phyloP scores from a whole-genome alignment of 2,888 invertebrate species.

The Drosophila rubida region DNA sequence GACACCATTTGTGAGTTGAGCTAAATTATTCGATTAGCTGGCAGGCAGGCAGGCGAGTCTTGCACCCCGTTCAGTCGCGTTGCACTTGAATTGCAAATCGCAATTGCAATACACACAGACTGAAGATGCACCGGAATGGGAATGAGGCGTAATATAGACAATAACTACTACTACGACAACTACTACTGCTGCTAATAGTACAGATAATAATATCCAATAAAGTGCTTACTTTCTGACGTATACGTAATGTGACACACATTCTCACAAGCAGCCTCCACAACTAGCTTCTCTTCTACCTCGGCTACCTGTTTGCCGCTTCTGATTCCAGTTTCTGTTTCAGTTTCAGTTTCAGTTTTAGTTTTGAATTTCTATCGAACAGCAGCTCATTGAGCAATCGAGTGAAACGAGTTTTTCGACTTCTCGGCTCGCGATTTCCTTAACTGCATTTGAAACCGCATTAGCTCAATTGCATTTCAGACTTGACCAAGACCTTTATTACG shows the following conservation, averaged over 20 bases:
- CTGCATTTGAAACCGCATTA: not conserved
- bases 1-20: constrained; percentile 41
- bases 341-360: not conserved
- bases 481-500: not conserved
- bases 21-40: constrained; percentile 69
- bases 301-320: constrained; percentile 13
- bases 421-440: not conserved
- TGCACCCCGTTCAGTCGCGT: constrained; percentile 21
- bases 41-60: constrained; percentile 9
- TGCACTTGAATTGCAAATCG: constrained; percentile 53
- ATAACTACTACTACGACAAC: no score
- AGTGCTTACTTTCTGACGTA: constrained; percentile 19
- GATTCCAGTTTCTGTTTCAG: constrained; percentile 1
- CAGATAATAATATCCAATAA: constrained; percentile 32
- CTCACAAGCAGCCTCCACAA: not conserved
- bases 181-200: constrained; percentile 1
- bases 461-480: not conserved
- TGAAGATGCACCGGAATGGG: constrained; percentile 12
- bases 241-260: constrained; percentile 45
- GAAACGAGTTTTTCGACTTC: constrained; percentile 4
- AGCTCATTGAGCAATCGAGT: not conserved
- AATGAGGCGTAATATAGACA: constrained; percentile 31
- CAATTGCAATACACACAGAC: constrained; percentile 11
- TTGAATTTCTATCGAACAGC: constrained; percentile 2
- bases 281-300: not conserved